Base-by-base conservation (phyloP, 2,888 invertebrate species). In the Leucoma salicis region DNA sequence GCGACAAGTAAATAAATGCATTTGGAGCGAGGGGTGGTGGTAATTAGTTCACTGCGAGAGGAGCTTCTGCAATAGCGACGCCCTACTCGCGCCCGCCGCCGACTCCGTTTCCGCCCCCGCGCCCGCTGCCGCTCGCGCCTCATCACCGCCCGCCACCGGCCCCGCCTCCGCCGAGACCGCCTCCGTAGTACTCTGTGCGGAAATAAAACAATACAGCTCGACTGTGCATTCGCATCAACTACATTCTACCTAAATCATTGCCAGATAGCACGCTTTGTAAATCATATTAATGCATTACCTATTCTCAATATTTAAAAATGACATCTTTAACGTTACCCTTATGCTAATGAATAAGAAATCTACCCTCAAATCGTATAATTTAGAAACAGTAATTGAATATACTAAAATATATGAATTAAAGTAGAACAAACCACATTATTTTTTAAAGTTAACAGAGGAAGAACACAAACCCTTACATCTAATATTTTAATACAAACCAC, bases 31-130 rank as follows among this genome's bases (percentile, higher is more conserved):
- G 43, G 46, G 49, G 43, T 39, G 13, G 42, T 42, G 24, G 14
- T 47, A n/a, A n/a, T n/a, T 44, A 47, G 53, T 53, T 93, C 92
- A 94, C 92, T 96, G 95, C 66, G 96, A 96, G 76, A 96, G 91
- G 78, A 96, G 91, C 88, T 96, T 95, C 91, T 96, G 95, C 71
- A 96, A 92, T 80, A 96, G 91, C 77, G 95, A 95, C 66, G 95
- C 94, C 80, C 93, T 94, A 87, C 93, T 57, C 41, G 64, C 62
- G 54, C 70, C 62, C 57, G 63, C 59, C 41, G 54, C 52, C 57
- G 57, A 58, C 48, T 66, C 27, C 46, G 34, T 46, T 31, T 43
- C 37, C 33, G 44, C 35, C 37, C 36, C 64, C 58, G 53, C 68
- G 45, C 52, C 63, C 56, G 48, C 64, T 34, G 48, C 55, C 60